phyloP scores from a whole-genome alignment of 2,797 vertebrate species.

The Odontamblyopus rebecca region DNA sequence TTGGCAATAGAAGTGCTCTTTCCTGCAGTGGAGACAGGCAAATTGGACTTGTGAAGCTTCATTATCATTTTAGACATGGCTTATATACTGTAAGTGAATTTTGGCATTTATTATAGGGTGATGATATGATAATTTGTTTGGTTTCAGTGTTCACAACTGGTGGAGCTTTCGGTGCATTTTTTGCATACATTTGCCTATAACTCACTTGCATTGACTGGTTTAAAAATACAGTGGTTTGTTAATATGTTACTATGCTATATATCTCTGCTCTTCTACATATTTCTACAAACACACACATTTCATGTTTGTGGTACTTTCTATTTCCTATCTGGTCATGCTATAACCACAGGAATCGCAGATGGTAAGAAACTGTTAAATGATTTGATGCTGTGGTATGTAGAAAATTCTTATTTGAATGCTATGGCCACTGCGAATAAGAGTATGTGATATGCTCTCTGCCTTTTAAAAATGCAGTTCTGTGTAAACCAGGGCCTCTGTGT shows the following conservation, averaged over 20 bases:
- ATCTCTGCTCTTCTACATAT: background rate
- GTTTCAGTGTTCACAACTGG: background rate
- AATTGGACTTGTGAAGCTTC: too few species aligned
- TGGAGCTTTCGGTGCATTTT: background rate
- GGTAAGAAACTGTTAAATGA: background rate
- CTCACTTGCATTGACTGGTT: background rate
- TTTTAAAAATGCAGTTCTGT: conserved; percentile 48
- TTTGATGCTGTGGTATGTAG: background rate
- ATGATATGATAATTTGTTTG: background rate
- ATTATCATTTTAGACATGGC: too few species aligned
- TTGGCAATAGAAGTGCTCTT: too few species aligned
- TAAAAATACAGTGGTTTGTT: background rate
- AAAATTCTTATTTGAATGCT: background rate
- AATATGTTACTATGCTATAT: background rate
- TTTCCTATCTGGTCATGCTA: background rate
- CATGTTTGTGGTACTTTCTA: conserved; percentile 1
- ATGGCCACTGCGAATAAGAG: conserved; percentile 24
- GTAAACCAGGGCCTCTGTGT: conserved; percentile 28
- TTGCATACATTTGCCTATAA: background rate
- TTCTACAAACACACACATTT: background rate
- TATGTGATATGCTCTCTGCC: conserved; percentile 23
- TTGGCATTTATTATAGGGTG: background rate
- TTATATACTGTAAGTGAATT: background rate
- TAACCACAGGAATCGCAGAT: background rate
- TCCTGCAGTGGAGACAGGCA: too few species aligned